Percentiles rank a stretch among this genome's conserved stretches.
Evolutionary conservation across 2,113 vertebrate genomes (phyloP).

Genomic region (Atherinomorus stipes): DNA sequence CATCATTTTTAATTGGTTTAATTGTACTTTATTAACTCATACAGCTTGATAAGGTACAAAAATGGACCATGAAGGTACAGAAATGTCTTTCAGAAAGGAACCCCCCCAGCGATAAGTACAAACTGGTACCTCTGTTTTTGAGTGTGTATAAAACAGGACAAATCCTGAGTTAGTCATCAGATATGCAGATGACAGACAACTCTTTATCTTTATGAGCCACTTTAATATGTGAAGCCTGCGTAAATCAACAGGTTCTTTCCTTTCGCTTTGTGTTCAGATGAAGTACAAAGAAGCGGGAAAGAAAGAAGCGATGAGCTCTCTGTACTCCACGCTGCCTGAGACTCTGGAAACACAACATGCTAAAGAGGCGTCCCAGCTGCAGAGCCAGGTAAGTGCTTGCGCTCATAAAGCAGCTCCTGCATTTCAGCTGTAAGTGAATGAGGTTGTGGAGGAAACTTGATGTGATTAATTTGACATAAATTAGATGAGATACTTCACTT

Average conservation of each 20-base stretch:
- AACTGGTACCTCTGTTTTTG: too few relatives aligned
- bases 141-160: background rate
- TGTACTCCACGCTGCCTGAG: constrained; percentile 65
- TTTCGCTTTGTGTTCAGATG: constrained; percentile 37
- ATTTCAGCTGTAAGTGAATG: too few relatives aligned
- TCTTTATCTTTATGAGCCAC: background rate
- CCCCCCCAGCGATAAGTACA: too few relatives aligned
- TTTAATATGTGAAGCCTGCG: background rate
- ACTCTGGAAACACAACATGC: constrained; percentile 61
- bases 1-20: too few relatives aligned
- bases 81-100: too few relatives aligned
- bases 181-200: constrained; percentile 17
- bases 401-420: background rate
- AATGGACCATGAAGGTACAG: too few relatives aligned
- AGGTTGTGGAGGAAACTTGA: too few relatives aligned
- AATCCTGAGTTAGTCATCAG: background rate
- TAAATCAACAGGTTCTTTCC: too few relatives aligned
- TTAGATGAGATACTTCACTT: too few relatives aligned
- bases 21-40: too few relatives aligned
- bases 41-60: too few relatives aligned
- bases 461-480: too few relatives aligned
- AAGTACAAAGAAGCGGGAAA: constrained; percentile 68
- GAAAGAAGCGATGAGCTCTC: constrained; percentile 28
- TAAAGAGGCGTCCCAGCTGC: constrained; percentile 52
- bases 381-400: constrained; percentile 72